Percentiles rank a stretch among this genome's conserved stretches.
phyloP scores from a whole-genome alignment of 2,888 invertebrate species.

The Odiellus spinosus region DNA sequence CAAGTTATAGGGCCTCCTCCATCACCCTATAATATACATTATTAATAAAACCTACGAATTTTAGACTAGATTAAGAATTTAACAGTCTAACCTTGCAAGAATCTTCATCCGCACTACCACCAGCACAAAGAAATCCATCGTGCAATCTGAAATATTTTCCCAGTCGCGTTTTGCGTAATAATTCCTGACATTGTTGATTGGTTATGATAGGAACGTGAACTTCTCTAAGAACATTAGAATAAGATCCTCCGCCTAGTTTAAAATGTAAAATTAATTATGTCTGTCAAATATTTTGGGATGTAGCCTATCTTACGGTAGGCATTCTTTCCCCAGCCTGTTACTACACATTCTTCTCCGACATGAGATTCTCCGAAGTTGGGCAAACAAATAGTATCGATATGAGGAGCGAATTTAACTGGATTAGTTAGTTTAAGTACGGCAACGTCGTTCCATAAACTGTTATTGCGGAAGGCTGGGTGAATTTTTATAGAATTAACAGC shows the following conservation, averaged over 20 bases:
- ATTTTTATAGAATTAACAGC: conserved; percentile 21
- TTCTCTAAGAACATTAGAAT: conserved; percentile 21
- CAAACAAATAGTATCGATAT: conserved; percentile 17
- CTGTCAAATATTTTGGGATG: neutral
- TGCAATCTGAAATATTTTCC: conserved; percentile 38
- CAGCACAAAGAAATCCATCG: conserved; percentile 51
- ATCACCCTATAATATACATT: neutral
- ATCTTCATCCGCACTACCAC: conserved; percentile 41
- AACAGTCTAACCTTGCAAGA: conserved; percentile 60
- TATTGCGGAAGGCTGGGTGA: conserved; percentile 11
- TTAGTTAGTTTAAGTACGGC: conserved; percentile 12
- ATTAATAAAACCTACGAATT: too few species aligned
- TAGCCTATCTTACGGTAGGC: conserved; percentile 20
- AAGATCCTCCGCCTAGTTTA: conserved; percentile 18
- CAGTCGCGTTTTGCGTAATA: conserved; percentile 40
- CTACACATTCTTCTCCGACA: conserved; percentile 22
- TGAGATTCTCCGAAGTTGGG: conserved; percentile 19
- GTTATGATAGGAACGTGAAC: conserved; percentile 44
- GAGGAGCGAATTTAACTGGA: conserved; percentile 11
- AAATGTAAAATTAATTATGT: neutral
- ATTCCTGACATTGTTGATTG: conserved; percentile 45
- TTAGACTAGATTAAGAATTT: too few species aligned
- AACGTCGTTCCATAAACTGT: conserved; percentile 16
- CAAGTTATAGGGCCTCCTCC: neutral
- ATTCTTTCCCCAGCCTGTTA: conserved; percentile 18